Percentiles rank a stretch among this genome's conserved stretches.
Evolutionary conservation across 2,113 vertebrate species (phyloP).

Genomic region (Peromyscus californicus): DNA sequence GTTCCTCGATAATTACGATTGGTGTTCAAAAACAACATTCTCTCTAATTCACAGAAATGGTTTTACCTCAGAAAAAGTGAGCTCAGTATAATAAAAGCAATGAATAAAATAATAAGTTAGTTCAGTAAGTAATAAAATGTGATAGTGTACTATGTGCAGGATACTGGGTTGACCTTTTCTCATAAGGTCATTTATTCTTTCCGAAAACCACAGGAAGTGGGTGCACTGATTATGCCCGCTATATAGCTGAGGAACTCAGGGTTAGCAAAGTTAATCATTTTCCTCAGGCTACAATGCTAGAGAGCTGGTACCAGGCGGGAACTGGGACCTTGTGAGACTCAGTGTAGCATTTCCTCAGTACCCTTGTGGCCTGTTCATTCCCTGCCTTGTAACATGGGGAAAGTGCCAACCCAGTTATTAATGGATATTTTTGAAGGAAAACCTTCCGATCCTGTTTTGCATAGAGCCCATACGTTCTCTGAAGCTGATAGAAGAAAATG

Average conservation of each 20-base stretch:
- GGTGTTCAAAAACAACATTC: constrained; percentile 12
- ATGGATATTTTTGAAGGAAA: neutral
- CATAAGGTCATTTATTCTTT: constrained; percentile 14
- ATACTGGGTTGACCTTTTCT: neutral
- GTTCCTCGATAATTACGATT: neutral
- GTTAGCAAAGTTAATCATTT: neutral
- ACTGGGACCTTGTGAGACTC: neutral
- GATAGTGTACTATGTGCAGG: neutral
- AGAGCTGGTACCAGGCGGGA: neutral
- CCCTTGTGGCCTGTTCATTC: neutral
- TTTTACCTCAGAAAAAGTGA: neutral
- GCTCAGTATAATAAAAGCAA: neutral
- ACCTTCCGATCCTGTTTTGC: constrained; percentile 1
- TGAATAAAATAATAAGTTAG: neutral
- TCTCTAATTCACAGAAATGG: constrained; percentile 27
- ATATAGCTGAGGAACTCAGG: neutral
- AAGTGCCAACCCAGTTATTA: neutral
- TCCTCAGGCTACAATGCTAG: neutral
- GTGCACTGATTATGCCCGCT: neutral
- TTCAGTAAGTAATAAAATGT: neutral
- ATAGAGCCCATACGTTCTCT: neutral
- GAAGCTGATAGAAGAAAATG: neutral
- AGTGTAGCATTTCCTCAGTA: neutral
- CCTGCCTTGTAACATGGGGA: too few relatives aligned
- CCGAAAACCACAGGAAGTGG: neutral